Percentiles rank a stretch among this genome's conserved stretches.
These are phyloP conservation scores for Drosophila setosimentum DNA, from an alignment of 2,888 invertebrate genomes.

Conservation along the genomic window DNA sequence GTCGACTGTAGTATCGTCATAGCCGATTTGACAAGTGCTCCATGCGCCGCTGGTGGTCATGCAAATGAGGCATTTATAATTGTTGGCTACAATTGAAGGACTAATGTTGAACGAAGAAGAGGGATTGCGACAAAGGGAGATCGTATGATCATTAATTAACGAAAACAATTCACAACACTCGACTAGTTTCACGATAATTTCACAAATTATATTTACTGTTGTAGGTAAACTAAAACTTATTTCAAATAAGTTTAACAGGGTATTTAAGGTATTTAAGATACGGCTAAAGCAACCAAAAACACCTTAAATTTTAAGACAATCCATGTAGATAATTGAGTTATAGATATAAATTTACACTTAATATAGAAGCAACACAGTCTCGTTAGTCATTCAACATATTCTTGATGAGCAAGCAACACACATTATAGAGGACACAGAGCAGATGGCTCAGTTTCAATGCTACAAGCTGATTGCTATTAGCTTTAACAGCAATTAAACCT, in stretches of 20 bases:
- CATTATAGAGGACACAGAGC: neutral
- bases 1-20: constrained; percentile 29
- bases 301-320: neutral
- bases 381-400: neutral
- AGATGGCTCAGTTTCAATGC: constrained; percentile 14
- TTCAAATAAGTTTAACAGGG: neutral
- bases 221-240: neutral
- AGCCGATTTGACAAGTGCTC: constrained; percentile 58
- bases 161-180: neutral
- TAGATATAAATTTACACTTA: neutral
- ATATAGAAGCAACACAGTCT: neutral
- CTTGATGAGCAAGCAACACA: no score
- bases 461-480: constrained; percentile 38
- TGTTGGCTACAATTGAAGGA: constrained; percentile 10
- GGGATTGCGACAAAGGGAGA: neutral
- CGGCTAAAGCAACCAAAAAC: neutral
- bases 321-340: neutral
- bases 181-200: neutral
- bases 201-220: neutral
- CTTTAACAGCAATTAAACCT: constrained; percentile 36
- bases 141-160: constrained; percentile 2
- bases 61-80: constrained; percentile 72
- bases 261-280: neutral
- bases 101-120: neutral
- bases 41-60: constrained; percentile 53